Evolutionary conservation across 2,113 vertebrate species (phyloP).

Genomic region (Eublepharis macularius): DNA sequence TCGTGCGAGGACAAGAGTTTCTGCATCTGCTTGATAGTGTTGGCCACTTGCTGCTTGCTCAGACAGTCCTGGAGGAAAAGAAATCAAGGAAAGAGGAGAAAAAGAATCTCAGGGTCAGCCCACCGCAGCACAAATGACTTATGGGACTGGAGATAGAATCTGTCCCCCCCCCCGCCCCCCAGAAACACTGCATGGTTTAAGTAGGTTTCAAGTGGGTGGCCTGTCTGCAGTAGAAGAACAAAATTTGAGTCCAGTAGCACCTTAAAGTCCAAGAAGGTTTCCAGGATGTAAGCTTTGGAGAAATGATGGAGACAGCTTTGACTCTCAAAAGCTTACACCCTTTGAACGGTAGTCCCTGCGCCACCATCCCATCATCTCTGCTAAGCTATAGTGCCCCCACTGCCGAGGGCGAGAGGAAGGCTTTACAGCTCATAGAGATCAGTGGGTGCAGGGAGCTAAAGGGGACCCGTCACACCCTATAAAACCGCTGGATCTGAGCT

Average conservation of each 20-base stretch:
- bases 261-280: no score
- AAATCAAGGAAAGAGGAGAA: no score
- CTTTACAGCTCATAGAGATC: neutral
- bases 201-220: no score
- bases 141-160: neutral
- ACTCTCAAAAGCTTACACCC: no score
- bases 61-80: slow-evolving; percentile 74
- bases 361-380: neutral
- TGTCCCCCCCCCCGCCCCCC: no score
- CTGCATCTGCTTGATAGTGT: slow-evolving; percentile 80
- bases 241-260: no score
- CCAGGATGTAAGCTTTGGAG: no score
- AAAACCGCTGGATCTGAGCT: neutral
- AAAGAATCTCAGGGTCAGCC: neutral
- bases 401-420: neutral
- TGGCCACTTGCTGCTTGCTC: slow-evolving; percentile 74
- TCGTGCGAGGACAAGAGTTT: slow-evolving; percentile 84
- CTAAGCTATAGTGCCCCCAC: neutral
- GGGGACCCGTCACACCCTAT: neutral
- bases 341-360: no score
- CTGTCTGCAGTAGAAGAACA: no score
- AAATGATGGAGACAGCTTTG: no score
- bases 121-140: no score
- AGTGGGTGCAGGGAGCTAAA: neutral
- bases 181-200: no score